Percentiles rank a stretch among this genome's conserved stretches.
Evolutionary conservation across 2,113 vertebrate genomes (phyloP).

Genomic region (Centrocercus urophasianus): DNA sequence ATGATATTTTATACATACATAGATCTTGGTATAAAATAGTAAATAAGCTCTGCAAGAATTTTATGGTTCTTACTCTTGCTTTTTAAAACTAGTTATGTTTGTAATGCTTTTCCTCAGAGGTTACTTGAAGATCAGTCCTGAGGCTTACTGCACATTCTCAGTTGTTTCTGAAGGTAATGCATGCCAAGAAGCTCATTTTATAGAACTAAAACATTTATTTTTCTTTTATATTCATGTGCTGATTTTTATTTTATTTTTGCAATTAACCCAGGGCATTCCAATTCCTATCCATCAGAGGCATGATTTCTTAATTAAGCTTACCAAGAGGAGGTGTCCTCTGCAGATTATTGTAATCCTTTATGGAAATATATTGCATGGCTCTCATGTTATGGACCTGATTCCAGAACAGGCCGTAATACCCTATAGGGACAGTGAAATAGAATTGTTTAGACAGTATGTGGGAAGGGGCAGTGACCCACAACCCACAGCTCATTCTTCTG

Average conservation of each 20-base stretch:
- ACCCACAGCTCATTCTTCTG: background rate
- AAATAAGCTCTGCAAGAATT: conserved; percentile 29
- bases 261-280: background rate
- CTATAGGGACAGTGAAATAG: background rate
- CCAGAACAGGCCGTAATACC: background rate
- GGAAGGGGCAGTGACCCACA: background rate
- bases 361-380: background rate
- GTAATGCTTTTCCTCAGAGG: conserved; percentile 2
- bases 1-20: conserved; percentile 7
- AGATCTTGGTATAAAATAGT: conserved; percentile 22
- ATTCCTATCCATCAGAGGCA: background rate
- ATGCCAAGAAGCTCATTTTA: background rate
- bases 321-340: background rate
- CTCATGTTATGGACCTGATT: background rate
- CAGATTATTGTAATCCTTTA: background rate
- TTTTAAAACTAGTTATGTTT: conserved; percentile 37
- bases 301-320: background rate
- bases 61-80: background rate
- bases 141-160: background rate
- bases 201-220: background rate
- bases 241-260: background rate
- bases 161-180: background rate
- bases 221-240: background rate
- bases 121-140: conserved; percentile 1
- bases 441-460: background rate